These are phyloP conservation scores for Scrobipalpa atriplicella DNA, from an alignment of 2,888 invertebrate genomes.

Conservation along the genomic window DNA sequence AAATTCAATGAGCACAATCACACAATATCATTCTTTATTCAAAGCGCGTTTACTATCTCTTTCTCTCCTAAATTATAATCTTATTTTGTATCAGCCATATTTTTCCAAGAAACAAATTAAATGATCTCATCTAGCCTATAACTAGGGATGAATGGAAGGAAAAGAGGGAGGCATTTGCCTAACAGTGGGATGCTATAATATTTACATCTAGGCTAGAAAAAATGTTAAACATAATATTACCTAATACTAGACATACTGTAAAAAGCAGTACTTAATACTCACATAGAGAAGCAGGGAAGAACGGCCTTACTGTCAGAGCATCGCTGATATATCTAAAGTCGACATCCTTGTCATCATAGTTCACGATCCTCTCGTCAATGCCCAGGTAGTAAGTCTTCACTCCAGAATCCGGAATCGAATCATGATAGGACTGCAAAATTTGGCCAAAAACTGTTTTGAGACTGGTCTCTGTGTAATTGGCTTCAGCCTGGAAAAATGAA, in stretches of 20 bases:
- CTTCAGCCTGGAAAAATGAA: constrained; percentile 42
- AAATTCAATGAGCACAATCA: no score
- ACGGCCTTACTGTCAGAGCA: constrained; percentile 70
- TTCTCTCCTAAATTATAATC: no score
- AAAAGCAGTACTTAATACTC: constrained; percentile 41
- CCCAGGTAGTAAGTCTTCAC: constrained; percentile 68
- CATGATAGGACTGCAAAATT: constrained; percentile 59
- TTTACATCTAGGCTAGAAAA: no score
- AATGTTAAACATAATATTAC: no score
- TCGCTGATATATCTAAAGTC: constrained; percentile 80
- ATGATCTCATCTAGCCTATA: no score
- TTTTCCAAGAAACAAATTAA: no score
- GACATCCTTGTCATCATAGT: constrained; percentile 69
- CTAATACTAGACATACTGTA: not conserved
- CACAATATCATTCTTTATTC: no score
- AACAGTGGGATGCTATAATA: no score
- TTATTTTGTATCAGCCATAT: no score
- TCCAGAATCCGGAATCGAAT: constrained; percentile 39
- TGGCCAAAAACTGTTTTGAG: constrained; percentile 56
- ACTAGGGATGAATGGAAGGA: no score
- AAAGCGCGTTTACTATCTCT: no score
- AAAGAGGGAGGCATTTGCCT: no score
- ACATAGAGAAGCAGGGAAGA: constrained; percentile 78
- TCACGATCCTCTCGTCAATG: constrained; percentile 67
- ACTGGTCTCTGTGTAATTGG: not conserved